Base-by-base conservation (phyloP, 2,888 invertebrate genomes). In the Synanthedon formicaeformis region DNA sequence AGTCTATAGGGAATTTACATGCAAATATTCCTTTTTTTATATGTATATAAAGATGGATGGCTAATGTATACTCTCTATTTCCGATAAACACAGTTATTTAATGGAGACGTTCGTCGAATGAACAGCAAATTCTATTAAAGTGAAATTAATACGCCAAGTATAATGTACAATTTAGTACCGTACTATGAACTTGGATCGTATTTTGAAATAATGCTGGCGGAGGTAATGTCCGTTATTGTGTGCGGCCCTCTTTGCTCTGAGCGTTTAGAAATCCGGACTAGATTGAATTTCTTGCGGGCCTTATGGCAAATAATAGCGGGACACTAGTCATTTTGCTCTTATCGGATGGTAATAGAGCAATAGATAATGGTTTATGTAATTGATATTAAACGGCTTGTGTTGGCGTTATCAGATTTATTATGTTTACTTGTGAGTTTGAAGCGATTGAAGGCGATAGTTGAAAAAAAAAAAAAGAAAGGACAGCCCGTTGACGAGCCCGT, bases 271-370 rank as follows among this genome's bases (percentile, higher is more conserved):
- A 79, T 68, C 65, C 63, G 63, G 59, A 59, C 64, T 60, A 71
- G 71, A 77, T 78, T 75, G 69, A 75, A 78, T 78, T 73, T 71
- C 70, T 70, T 62, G 66, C 58, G 63, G 69, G 67, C 68, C 60
- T 67, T 66, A 72, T 68, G 65, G 67, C 66, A 60, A 73, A 76
- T 74, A 74, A 70, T 69, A 61, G 68, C 58, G 58, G 60, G 58
- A 52, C 55, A 40, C 34, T 18, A 18, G 45, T 16, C 23, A 49
- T 49, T 49, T 49, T 14, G 45, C 45, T 45, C 45, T 45, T 45
- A 45, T 45, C 45, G 14, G 45, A 49, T 49, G 49, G 23, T 49
- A 49, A 18, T 6, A 13, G 45, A 45, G 34, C 14, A 13, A 45
- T 49, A 49, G 23, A 49, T 49, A 49, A 18, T 18, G 23, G 49